phyloP scores from a whole-genome alignment of 1,140 invertebrate species.

The Pomacea maculata region DNA sequence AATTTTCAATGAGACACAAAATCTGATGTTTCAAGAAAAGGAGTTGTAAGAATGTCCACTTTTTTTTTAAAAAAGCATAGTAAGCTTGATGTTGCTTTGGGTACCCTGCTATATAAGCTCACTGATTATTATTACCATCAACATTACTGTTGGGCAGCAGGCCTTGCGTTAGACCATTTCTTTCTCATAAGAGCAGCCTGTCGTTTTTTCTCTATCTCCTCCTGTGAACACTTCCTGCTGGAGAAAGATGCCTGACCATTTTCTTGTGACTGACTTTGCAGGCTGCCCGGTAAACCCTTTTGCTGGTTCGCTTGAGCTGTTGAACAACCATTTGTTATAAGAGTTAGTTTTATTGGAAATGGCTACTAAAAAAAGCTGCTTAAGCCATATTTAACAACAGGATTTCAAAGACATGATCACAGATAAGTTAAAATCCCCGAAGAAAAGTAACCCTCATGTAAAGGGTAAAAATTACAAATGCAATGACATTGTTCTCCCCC shows the following conservation, averaged over 20 bases:
- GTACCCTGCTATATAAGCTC: no score
- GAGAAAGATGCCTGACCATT: neutral
- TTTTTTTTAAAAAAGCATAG: no score
- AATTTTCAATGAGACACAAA: no score
- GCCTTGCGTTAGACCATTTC: neutral
- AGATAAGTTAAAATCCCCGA: no score
- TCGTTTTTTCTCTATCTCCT: conserved; percentile 38
- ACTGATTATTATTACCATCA: no score
- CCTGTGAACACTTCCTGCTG: conserved; percentile 27
- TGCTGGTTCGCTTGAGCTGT: conserved; percentile 15
- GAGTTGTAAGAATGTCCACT: no score
- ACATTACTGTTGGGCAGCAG: no score
- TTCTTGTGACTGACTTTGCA: neutral
- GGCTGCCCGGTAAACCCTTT: neutral
- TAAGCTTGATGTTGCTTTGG: no score
- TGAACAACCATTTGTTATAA: neutral
- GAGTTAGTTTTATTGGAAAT: neutral
- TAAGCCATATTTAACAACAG: neutral
- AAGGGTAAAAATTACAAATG: neutral
- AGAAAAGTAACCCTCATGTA: no score
- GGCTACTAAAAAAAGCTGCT: neutral
- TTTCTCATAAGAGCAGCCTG: conserved; percentile 23
- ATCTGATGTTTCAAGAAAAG: no score
- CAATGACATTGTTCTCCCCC: neutral
- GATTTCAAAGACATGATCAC: neutral